A percentile compares a stretch with the other conserved stretches of the same genome.
phyloP scores from a whole-genome alignment of 1,140 invertebrate species.

The Meloidogyne chitwoodi region DNA sequence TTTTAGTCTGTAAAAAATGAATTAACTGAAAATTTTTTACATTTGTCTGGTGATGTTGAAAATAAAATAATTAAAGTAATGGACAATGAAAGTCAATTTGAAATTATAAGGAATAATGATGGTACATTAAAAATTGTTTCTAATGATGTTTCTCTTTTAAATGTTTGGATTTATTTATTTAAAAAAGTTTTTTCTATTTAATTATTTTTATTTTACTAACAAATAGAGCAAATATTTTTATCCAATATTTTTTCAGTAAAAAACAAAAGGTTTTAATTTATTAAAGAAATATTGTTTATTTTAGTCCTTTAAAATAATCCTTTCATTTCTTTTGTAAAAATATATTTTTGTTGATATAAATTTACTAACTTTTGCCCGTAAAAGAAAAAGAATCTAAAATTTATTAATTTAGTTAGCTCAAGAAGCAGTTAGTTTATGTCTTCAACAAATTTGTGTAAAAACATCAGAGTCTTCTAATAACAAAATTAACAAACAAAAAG shows the following conservation, averaged over 20 bases:
- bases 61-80: background rate
- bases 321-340: too few relatives aligned
- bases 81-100: background rate
- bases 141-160: background rate
- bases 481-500: background rate
- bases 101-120: background rate
- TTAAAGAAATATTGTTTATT: too few relatives aligned
- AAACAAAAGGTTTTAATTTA: too few relatives aligned
- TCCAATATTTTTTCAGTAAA: too few relatives aligned
- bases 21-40: background rate
- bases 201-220: too few relatives aligned
- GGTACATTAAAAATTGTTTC: background rate
- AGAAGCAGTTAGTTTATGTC: background rate
- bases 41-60: background rate
- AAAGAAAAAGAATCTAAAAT: too few relatives aligned
- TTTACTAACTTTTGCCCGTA: too few relatives aligned
- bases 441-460: background rate
- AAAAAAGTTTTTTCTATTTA: background rate
- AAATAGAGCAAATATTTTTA: too few relatives aligned
- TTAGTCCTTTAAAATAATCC: too few relatives aligned
- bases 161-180: background rate
- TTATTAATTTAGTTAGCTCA: background rate
- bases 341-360: too few relatives aligned
- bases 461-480: background rate
- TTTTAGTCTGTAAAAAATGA: conserved; percentile 23